Evolutionary conservation across 2,113 vertebrate genomes (phyloP).

Genomic region (Scopus umbretta): DNA sequence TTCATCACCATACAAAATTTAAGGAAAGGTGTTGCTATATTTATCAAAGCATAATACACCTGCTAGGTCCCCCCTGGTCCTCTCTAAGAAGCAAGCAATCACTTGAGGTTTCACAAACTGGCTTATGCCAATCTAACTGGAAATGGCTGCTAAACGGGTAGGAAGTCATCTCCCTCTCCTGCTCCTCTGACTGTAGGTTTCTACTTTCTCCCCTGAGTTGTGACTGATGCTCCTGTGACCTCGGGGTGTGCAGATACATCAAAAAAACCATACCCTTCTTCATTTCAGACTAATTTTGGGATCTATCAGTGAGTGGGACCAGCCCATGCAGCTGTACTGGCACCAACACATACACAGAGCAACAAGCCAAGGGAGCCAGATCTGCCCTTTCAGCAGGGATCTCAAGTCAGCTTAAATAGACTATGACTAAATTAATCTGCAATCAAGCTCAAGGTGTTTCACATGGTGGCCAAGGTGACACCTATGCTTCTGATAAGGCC

Average conservation of each 20-base stretch:
- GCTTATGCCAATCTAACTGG: fast-evolving
- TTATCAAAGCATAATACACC: background rate
- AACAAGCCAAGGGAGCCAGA: background rate
- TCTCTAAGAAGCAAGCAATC: background rate
- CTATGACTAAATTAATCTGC: background rate
- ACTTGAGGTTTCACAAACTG: background rate
- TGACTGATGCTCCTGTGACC: background rate
- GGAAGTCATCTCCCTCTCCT: background rate
- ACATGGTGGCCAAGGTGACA: background rate
- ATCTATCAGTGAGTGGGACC: background rate
- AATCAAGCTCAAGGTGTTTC: background rate
- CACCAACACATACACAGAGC: background rate
- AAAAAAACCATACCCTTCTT: background rate
- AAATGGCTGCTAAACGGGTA: background rate
- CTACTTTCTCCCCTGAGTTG: background rate
- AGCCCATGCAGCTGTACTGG: background rate
- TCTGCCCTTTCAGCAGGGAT: background rate
- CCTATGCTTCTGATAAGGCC: background rate
- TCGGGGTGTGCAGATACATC: background rate
- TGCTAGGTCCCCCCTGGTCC: background rate
- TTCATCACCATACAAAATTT: background rate
- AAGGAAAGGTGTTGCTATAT: background rate
- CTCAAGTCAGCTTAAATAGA: background rate
- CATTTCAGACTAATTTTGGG: background rate
- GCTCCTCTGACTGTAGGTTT: background rate